phyloP scores from a whole-genome alignment of 1,140 invertebrate species.

The Bicyclus anynana region DNA sequence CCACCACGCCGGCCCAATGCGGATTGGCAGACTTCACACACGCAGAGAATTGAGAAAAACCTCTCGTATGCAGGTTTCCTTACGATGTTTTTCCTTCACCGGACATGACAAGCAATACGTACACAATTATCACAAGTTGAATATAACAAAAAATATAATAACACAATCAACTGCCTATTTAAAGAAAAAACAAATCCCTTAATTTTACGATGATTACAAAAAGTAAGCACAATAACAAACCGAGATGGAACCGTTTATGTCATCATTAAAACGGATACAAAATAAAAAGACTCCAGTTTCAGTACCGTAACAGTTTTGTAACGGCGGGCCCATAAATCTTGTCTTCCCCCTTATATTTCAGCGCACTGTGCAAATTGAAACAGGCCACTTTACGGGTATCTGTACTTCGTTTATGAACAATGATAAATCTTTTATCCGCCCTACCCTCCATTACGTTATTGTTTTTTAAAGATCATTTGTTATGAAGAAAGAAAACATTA shows the following conservation, averaged over 20 bases:
- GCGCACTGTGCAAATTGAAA: slow-evolving; percentile 1
- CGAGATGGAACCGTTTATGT: not conserved
- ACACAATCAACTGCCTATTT: too few species aligned
- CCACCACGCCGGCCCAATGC: too few species aligned
- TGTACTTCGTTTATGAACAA: not conserved
- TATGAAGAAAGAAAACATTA: too few species aligned
- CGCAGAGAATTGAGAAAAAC: too few species aligned
- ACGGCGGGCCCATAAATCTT: not conserved
- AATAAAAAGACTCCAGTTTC: not conserved
- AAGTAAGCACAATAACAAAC: not conserved
- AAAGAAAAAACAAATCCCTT: too few species aligned
- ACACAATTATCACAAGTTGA: too few species aligned
- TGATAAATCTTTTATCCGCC: slow-evolving; percentile 2
- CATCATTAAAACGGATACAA: slow-evolving; percentile 1
- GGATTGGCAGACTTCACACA: too few species aligned
- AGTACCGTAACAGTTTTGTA: not conserved
- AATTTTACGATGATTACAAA: not conserved
- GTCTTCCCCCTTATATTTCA: slow-evolving; percentile 5
- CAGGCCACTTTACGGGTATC: not conserved
- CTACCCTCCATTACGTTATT: slow-evolving; percentile 1
- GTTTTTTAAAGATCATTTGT: not conserved
- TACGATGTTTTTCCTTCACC: too few species aligned
- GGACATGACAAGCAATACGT: too few species aligned
- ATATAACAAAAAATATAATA: too few species aligned
- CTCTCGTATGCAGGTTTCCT: too few species aligned